Percentiles rank a stretch among this genome's conserved stretches.
These are phyloP conservation scores for Proteles cristata DNA, from an alignment of 2,113 vertebrate species.

Conservation along the genomic window DNA sequence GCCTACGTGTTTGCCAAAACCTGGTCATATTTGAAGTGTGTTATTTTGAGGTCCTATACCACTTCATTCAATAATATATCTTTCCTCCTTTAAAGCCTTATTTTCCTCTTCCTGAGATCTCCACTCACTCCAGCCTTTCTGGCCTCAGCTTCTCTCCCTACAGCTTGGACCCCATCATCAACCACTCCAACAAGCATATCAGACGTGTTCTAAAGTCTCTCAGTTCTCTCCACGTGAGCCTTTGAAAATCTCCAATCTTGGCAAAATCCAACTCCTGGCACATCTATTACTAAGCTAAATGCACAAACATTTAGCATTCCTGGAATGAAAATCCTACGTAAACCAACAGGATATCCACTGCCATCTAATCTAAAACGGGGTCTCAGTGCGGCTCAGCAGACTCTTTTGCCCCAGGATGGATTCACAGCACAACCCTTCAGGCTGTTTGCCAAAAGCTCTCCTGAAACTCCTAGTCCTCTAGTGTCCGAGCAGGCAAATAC, in stretches of 20 bases:
- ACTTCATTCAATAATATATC: not conserved
- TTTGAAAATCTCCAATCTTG: not conserved
- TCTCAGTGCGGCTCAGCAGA: not conserved
- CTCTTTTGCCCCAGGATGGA: not conserved
- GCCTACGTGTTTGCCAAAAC: not conserved
- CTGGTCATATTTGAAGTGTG: not conserved
- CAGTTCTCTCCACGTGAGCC: not conserved
- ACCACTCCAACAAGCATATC: not conserved
- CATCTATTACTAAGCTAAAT: not conserved
- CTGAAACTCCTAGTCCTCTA: not conserved
- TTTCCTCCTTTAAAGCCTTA: not conserved
- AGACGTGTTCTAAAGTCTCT: not conserved
- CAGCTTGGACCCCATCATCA: not conserved
- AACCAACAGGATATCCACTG: too few species aligned
- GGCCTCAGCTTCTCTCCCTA: not conserved
- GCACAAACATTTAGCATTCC: not conserved
- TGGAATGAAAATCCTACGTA: not conserved
- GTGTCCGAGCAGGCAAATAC: not conserved
- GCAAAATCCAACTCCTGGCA: not conserved
- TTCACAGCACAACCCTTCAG: rapidly evolving
- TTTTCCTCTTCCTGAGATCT: not conserved
- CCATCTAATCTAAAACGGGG: not conserved
- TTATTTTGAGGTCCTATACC: not conserved
- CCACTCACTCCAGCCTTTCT: not conserved
- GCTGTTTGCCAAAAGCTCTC: not conserved